phyloP scores from a whole-genome alignment of 23 tunicate genomes.

The Aplidium turbinatum region DNA sequence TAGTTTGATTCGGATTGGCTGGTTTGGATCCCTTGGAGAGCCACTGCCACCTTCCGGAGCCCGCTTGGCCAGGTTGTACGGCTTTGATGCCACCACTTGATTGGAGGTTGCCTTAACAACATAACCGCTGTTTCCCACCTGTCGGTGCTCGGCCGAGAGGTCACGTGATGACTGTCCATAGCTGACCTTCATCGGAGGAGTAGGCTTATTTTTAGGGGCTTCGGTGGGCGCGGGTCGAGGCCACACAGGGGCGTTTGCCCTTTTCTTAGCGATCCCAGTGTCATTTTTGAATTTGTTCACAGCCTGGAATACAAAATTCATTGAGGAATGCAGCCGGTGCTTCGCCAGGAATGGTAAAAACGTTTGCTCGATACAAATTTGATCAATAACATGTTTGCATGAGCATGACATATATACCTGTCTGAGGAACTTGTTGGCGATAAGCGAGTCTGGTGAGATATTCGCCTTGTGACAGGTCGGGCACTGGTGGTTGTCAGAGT shows the following conservation, averaged over 20 bases:
- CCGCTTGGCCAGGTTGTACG: conserved; percentile 34
- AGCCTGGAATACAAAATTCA: conserved; percentile 53
- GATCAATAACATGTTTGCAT: neutral
- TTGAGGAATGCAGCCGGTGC: too few relatives aligned
- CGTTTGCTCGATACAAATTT: neutral
- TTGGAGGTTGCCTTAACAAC: conserved; percentile 67
- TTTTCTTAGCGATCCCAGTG: conserved; percentile 77
- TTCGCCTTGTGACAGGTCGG: conserved; percentile 78
- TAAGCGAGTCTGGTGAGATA: conserved; percentile 86
- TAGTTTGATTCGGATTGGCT: conserved; percentile 60
- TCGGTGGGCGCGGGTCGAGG: conserved; percentile 90
- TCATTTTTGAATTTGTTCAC: conserved; percentile 79
- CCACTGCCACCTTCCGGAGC: conserved; percentile 41
- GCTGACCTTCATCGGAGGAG: conserved; percentile 54
- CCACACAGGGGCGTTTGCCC: conserved; percentile 86
- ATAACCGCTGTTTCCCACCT: conserved; percentile 33
- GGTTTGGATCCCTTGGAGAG: conserved; percentile 62
- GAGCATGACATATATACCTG: too few relatives aligned
- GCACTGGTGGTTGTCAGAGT: conserved; percentile 84
- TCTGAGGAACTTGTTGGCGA: conserved; percentile 78
- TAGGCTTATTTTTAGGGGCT: conserved; percentile 17
- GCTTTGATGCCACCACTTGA: conserved; percentile 36
- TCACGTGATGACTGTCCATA: conserved; percentile 69
- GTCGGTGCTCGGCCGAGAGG: neutral
- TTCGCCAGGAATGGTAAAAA: too few relatives aligned